Evolutionary conservation across 2,113 vertebrate genomes (phyloP).

Genomic region (Haliaeetus leucogaster): DNA sequence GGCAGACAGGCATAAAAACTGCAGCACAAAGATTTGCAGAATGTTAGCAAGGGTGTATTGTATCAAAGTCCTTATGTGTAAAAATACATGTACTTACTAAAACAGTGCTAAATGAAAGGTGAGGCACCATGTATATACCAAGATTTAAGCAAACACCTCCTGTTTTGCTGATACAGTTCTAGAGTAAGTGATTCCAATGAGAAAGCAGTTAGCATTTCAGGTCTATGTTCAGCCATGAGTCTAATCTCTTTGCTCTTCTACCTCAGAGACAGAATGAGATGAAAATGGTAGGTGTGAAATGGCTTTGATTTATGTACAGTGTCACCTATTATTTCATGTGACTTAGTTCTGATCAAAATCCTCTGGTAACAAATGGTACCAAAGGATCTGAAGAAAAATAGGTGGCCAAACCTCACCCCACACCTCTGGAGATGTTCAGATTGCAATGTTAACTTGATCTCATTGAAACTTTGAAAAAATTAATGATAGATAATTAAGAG

Average conservation of each 20-base stretch:
- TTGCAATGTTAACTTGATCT: not conserved
- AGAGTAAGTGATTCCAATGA: not conserved
- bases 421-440: not conserved
- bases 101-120: not conserved
- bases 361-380: not conserved
- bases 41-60: not conserved
- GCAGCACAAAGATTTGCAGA: not conserved
- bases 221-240: not conserved
- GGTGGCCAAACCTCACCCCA: not conserved
- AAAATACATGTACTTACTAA: not conserved
- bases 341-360: not conserved
- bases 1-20: not conserved
- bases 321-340: not conserved
- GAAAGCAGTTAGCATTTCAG: not conserved
- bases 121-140: not conserved
- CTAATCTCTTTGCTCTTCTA: not conserved
- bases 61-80: not conserved
- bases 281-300: not conserved
- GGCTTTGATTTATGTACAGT: not conserved
- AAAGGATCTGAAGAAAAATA: not conserved
- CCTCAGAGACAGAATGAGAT: not conserved
- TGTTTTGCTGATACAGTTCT: not conserved
- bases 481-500: not conserved
- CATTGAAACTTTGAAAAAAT: not conserved
- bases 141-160: not conserved